phyloP scores from a whole-genome alignment of 2,888 invertebrate genomes.

The Pachliopta kotzebuea region DNA sequence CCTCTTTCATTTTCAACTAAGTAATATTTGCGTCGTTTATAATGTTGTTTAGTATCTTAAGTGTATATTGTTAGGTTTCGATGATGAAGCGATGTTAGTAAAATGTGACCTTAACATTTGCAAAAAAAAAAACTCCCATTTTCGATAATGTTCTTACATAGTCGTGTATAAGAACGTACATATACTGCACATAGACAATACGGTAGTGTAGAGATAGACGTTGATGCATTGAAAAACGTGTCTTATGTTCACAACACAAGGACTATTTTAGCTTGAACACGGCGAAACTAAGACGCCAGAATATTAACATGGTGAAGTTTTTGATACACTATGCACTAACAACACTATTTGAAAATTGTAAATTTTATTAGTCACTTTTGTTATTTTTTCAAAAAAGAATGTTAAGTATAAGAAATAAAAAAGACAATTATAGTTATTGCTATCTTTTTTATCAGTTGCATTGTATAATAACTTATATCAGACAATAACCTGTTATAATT shows the following conservation, averaged over 20 bases:
- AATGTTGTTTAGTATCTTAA: slow-evolving; percentile 43
- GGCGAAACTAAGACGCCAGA: slow-evolving; percentile 48
- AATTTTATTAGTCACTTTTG: background rate
- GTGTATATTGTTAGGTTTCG: slow-evolving; percentile 37
- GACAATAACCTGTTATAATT: slow-evolving; percentile 16
- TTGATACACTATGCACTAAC: slow-evolving; percentile 38
- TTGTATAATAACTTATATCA: slow-evolving; percentile 14
- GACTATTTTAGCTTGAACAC: slow-evolving; percentile 45
- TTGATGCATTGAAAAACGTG: slow-evolving; percentile 45
- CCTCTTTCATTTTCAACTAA: slow-evolving; percentile 46
- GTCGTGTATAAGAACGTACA: slow-evolving; percentile 60
- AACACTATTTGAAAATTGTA: background rate
- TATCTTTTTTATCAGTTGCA: slow-evolving; percentile 16
- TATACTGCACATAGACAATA: slow-evolving; percentile 45
- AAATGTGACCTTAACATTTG: slow-evolving; percentile 42
- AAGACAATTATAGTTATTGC: background rate
- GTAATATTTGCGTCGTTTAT: slow-evolving; percentile 24
- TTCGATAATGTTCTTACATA: slow-evolving; percentile 44
- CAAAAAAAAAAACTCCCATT: slow-evolving; percentile 34
- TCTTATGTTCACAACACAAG: slow-evolving; percentile 46
- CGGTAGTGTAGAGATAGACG: slow-evolving; percentile 43
- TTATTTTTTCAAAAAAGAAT: background rate
- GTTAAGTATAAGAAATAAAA: background rate
- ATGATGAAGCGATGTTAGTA: slow-evolving; percentile 23
- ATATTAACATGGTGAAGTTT: slow-evolving; percentile 45